Conservation (phyloP, 2,888 invertebrate species). For the Tubulanus polymorphus region DNA sequence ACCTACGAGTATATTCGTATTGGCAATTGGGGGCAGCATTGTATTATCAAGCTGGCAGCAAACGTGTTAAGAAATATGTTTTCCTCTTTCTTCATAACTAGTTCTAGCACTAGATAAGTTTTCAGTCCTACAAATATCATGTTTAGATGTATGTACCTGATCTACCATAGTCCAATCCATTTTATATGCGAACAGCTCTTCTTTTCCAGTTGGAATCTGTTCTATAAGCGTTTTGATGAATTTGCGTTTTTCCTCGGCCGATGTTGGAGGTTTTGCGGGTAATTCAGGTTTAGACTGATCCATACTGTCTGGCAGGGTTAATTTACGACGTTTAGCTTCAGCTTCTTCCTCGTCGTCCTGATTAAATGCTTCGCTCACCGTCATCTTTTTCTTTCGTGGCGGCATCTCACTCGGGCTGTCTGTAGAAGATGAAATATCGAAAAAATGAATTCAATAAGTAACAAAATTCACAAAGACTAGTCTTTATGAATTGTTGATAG, state of each 20-base stretch:
- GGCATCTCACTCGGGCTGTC: conserved; percentile 23
- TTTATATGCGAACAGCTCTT: conserved; percentile 89
- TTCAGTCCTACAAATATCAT: too few species aligned
- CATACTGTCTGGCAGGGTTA: conserved; percentile 52
- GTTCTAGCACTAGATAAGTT: too few species aligned
- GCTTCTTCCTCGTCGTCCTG: conserved; percentile 69
- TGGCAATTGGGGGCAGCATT: too few species aligned
- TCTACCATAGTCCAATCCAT: conserved; percentile 86
- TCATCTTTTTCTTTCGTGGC: conserved; percentile 66
- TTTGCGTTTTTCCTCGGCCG: conserved; percentile 87
- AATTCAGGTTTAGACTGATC: conserved; percentile 37
- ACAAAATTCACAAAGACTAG: too few species aligned
- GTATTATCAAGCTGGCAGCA: too few species aligned
- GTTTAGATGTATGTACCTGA: conserved; percentile 57
- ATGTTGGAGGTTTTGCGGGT: conserved; percentile 34
- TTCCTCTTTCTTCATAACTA: too few species aligned
- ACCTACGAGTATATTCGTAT: too few species aligned
- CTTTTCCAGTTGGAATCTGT: conserved; percentile 96
- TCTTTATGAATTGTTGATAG: too few species aligned
- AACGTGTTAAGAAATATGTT: too few species aligned
- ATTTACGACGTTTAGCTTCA: conserved; percentile 68
- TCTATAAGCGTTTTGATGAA: conserved; percentile 96
- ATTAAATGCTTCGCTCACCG: conserved; percentile 80
- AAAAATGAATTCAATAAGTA: too few species aligned
- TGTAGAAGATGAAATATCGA: conserved; percentile 1